Base-by-base conservation (phyloP, 1,140 invertebrate genomes). In the Zaprionus lachaisei region DNA sequence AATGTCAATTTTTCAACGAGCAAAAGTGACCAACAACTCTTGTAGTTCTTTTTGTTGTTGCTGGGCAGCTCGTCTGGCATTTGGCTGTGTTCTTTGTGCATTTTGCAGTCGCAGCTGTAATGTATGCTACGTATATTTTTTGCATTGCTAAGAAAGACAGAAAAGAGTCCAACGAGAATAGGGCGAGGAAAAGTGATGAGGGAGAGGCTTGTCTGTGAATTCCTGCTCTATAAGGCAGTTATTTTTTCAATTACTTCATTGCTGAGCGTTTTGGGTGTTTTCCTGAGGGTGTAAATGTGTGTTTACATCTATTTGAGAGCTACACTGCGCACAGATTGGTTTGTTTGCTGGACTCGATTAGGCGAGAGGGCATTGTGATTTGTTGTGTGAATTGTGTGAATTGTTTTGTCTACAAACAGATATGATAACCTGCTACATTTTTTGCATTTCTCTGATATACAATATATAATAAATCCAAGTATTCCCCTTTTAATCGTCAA, bases 1-100 rank as follows among this genome's bases (percentile, higher is more conserved):
- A 90, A 85, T 90, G 85, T 90, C 85, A 90, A 90, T 90, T 90
- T 90, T 73, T 90, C 85, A 82, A 82, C 71, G 72, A 85, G 81
- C 75, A 78, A 90, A 89, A 89, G 79, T 90, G 84, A 90, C 79
- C 86, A 90, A 74, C 72, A 70, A 62, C 67, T 51, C 34, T 26
- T 64, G 63, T 57, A 61, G 26, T 68, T 80, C 14, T 78, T 54
- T 4, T 17, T 66, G 66, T 34, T 63, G 5, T 58, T 57, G 28
- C 28, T 70, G 6, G 9, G 12, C 28, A 56, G 38, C 55, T 67
- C 28, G 41, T 6, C 37, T 24, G 24, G 51, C 51, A 62, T 70
- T 71, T 56, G 57, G 41, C n/a, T 41, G 26, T 55, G 41, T 22
- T 38, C 68, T 66, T 77, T 80, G 77, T 68, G 62, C 81, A 83